Percentiles rank a stretch among this genome's conserved stretches.
Evolutionary conservation across 2,797 vertebrate species (phyloP).

Genomic region (Limosa lapponica): DNA sequence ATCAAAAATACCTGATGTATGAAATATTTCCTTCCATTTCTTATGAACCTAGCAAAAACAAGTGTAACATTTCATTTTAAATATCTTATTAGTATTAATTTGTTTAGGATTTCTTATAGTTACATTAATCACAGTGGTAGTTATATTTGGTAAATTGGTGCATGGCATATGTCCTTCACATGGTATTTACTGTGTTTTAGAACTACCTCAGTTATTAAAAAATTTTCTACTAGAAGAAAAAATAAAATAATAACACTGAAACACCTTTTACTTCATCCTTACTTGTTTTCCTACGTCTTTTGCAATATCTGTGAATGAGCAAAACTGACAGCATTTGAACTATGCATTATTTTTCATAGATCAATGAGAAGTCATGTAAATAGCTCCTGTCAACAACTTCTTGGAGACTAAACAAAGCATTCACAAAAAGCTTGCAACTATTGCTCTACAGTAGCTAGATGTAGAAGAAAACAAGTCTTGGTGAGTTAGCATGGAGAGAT

Average conservation of each 20-base stretch:
- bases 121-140: background rate
- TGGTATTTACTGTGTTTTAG: background rate
- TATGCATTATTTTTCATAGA: background rate
- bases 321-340: background rate
- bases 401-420: background rate
- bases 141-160: background rate
- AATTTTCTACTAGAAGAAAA: background rate
- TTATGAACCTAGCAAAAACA: background rate
- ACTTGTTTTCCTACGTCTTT: background rate
- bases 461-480: background rate
- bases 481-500: background rate
- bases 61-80: background rate
- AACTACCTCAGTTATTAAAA: background rate
- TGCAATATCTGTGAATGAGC: background rate
- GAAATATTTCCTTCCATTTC: background rate
- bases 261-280: background rate
- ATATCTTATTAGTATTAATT: background rate
- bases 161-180: background rate
- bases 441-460: background rate
- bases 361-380: background rate
- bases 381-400: background rate
- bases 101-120: background rate
- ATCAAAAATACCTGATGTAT: background rate
- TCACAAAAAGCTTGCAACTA: background rate
- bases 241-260: background rate